These are phyloP conservation scores for Petromus typicus DNA, from an alignment of 2,113 vertebrate species.

Conservation along the genomic window DNA sequence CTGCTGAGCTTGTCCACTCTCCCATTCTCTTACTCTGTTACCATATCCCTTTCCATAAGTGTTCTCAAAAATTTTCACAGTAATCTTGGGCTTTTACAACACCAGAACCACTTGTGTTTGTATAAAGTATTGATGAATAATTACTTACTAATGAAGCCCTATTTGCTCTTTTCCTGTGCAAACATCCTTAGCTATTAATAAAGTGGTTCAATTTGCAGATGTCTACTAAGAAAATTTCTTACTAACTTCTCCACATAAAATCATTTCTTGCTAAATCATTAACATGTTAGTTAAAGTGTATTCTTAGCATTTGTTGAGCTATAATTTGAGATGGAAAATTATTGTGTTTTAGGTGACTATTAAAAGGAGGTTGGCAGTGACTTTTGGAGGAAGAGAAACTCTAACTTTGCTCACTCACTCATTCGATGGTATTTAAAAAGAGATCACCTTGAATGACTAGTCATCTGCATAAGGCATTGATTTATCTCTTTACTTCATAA, in stretches of 20 bases:
- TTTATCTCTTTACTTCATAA: slow-evolving; percentile 56
- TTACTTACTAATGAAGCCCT: background rate
- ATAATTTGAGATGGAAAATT: slow-evolving; percentile 48
- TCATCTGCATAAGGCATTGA: slow-evolving; percentile 24
- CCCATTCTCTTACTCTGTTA: slow-evolving; percentile 34
- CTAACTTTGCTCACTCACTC: background rate
- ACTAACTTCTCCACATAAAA: slow-evolving; percentile 54
- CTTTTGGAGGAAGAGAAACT: slow-evolving; percentile 40
- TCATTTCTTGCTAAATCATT: slow-evolving; percentile 14
- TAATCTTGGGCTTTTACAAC: slow-evolving; percentile 37
- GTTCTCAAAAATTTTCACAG: slow-evolving; percentile 48
- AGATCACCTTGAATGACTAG: background rate
- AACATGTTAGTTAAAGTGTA: background rate
- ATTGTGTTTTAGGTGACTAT: slow-evolving; percentile 27
- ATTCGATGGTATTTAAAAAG: slow-evolving; percentile 36
- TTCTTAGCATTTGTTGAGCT: slow-evolving; percentile 14
- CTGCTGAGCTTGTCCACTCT: background rate
- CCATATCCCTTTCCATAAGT: slow-evolving; percentile 1
- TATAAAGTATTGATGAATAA: background rate
- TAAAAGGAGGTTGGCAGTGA: slow-evolving; percentile 30
- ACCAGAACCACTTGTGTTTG: background rate
- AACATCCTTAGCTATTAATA: background rate
- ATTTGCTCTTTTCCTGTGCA: background rate
- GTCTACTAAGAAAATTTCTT: background rate
- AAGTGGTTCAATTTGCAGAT: background rate